phyloP scores from a whole-genome alignment of 2,113 vertebrate genomes.

The Falcunculus frontatus region DNA sequence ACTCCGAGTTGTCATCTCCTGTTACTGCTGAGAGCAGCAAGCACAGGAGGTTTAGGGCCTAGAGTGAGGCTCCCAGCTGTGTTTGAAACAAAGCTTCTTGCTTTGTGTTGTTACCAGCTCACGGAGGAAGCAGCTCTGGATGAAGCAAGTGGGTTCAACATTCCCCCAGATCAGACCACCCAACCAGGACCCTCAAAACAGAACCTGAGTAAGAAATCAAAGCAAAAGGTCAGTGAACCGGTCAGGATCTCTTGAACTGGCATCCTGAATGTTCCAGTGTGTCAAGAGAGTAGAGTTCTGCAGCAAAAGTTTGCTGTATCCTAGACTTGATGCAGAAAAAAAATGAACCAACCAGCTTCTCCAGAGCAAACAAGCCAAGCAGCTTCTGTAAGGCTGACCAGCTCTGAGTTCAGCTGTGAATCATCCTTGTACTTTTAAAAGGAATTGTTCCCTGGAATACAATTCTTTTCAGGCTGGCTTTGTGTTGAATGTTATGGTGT shows the following conservation, averaged over 20 bases:
- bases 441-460: neutral
- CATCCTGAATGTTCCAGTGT: neutral
- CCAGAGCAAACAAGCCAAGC: neutral
- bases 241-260: neutral
- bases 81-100: neutral
- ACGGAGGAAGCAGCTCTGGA: slow-evolving; percentile 88
- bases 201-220: neutral
- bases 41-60: neutral
- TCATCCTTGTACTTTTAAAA: neutral
- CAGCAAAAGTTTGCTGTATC: neutral
- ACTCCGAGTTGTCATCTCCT: neutral
- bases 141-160: slow-evolving; percentile 92
- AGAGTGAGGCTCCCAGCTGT: neutral
- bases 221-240: slow-evolving; percentile 60
- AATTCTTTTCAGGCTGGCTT: neutral
- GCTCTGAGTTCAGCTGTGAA: neutral
- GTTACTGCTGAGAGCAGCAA: neutral
- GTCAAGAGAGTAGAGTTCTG: neutral
- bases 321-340: neutral
- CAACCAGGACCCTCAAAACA: slow-evolving; percentile 35
- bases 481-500: neutral
- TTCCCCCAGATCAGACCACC: slow-evolving; percentile 75
- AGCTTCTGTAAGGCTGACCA: neutral
- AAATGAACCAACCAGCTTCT: neutral
- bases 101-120: slow-evolving; percentile 72